Conservation (phyloP, 2,888 invertebrate genomes). For the Drosophila siamana region DNA sequence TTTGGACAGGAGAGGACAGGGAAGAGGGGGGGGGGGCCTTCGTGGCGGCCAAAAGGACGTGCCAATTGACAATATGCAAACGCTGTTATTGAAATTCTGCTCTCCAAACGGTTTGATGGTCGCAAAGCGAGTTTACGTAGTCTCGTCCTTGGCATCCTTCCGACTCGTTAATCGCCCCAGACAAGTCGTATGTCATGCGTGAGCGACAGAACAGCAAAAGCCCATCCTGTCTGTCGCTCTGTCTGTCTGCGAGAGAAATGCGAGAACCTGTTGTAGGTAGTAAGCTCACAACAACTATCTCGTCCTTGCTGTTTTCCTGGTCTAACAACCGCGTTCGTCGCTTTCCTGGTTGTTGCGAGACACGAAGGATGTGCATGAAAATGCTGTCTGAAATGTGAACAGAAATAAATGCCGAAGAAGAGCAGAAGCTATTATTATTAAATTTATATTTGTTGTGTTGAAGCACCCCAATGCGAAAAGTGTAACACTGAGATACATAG, state of each 20-base stretch:
- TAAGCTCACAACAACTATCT: constrained; percentile 19
- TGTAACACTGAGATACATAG: neutral
- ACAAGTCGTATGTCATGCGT: constrained; percentile 63
- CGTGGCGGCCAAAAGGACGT: constrained; percentile 28
- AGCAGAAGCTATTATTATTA: no score
- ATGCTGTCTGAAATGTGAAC: constrained; percentile 44
- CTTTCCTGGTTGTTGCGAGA: constrained; percentile 32
- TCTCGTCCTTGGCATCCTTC: constrained; percentile 15
- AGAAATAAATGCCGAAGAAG: no score
- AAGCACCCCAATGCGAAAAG: neutral
- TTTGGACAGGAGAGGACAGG: no score
- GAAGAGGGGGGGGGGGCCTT: no score
- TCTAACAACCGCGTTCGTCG: constrained; percentile 18
- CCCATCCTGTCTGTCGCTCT: constrained; percentile 26
- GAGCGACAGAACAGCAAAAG: constrained; percentile 43
- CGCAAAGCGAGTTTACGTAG: constrained; percentile 17
- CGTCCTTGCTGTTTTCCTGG: neutral
- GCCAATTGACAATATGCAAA: constrained; percentile 66
- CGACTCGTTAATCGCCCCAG: constrained; percentile 64
- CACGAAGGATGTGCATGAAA: constrained; percentile 32
- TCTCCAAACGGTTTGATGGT: constrained; percentile 8
- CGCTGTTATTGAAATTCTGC: constrained; percentile 65
- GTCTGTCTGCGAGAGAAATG: no score
- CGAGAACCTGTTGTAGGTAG: constrained; percentile 32
- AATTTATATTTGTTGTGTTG: neutral